Evolutionary conservation across 2,797 vertebrate genomes (phyloP).

Genomic region (Taenioides sp.): DNA sequence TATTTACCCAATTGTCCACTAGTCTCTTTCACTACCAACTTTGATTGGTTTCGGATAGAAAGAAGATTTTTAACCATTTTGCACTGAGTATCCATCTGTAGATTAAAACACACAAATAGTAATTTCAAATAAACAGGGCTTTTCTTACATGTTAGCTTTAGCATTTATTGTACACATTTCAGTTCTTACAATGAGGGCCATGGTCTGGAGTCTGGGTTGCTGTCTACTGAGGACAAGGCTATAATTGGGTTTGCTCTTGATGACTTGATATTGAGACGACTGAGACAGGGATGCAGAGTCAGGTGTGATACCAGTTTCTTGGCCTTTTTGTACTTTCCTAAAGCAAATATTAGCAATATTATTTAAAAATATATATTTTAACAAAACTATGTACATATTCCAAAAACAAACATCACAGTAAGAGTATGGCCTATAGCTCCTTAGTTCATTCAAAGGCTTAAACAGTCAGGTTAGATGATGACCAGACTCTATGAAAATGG

Average conservation of each 20-base stretch:
- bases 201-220: conserved; percentile 62
- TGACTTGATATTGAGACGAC: conserved; percentile 74
- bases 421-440: too few species aligned
- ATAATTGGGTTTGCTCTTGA: conserved; percentile 79
- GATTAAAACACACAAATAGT: conserved; percentile 9
- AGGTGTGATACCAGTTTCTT: conserved; percentile 51
- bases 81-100: conserved; percentile 76
- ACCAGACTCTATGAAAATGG: too few species aligned
- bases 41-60: conserved; percentile 72
- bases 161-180: not conserved
- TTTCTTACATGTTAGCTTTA: not conserved
- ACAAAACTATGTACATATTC: too few species aligned
- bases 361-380: not conserved
- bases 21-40: conserved; percentile 73
- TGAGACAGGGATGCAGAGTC: conserved; percentile 57
- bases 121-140: not conserved
- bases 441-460: too few species aligned
- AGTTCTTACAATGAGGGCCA: conserved; percentile 68
- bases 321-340: conserved; percentile 71
- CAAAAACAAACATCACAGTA: too few species aligned
- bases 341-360: conserved; percentile 12
- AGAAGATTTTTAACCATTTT: conserved; percentile 70
- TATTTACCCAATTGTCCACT: conserved; percentile 74
- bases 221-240: conserved; percentile 63
- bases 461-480: too few species aligned